These are phyloP conservation scores for Hormiphora californensis DNA, from an alignment of 37 sponge, comb jelly and placozoan species.

Conservation along the genomic window DNA sequence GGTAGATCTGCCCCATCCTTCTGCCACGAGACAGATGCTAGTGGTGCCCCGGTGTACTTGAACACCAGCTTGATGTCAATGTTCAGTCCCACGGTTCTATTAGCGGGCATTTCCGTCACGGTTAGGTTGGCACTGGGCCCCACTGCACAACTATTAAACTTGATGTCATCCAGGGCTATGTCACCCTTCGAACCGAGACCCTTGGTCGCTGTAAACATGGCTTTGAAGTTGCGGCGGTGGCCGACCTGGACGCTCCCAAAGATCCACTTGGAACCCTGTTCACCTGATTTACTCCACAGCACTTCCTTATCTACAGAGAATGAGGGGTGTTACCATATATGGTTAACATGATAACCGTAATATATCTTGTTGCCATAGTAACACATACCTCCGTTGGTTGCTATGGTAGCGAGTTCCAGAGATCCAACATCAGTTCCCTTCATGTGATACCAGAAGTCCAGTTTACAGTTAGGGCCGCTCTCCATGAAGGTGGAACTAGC, in stretches of 20 bases:
- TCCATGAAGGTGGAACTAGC: constrained; percentile 46
- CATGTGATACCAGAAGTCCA: constrained; percentile 57
- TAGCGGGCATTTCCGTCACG: background rate
- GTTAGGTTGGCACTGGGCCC: constrained; percentile 48
- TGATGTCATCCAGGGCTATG: constrained; percentile 58
- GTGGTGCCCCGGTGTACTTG: constrained; percentile 23
- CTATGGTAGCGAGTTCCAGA: constrained; percentile 5
- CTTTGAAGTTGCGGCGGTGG: constrained; percentile 24
- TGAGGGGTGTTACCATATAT: background rate
- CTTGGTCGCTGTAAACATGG: constrained; percentile 49
- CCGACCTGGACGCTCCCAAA: background rate
- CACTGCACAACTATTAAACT: constrained; percentile 55
- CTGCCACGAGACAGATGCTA: constrained; percentile 24
- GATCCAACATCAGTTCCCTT: constrained; percentile 37
- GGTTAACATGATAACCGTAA: background rate
- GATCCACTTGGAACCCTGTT: constrained; percentile 19
- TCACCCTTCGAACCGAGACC: constrained; percentile 56
- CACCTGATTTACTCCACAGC: constrained; percentile 11
- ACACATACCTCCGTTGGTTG: background rate
- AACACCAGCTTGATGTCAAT: background rate
- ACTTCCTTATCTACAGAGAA: background rate
- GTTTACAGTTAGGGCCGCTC: constrained; percentile 40
- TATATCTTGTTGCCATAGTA: background rate
- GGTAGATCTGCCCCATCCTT: constrained; percentile 8
- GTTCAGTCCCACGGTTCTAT: background rate